These are phyloP conservation scores for Meteorus sp. DNA, from an alignment of 1,140 invertebrate species.

Conservation along the genomic window DNA sequence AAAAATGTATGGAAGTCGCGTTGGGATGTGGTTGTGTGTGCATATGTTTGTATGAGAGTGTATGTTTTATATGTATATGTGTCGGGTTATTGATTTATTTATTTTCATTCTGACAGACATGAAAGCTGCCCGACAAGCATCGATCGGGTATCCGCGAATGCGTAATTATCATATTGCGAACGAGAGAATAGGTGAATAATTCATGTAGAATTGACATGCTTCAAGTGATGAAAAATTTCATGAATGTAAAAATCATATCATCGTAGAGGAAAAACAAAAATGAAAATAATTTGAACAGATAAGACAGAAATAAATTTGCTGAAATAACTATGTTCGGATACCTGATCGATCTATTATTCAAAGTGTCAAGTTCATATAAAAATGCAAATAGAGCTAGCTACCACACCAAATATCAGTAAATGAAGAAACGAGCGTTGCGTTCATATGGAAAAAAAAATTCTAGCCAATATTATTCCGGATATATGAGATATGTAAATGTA, in stretches of 20 bases:
- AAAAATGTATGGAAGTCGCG: not conserved
- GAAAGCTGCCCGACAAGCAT: not conserved
- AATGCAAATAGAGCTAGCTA: constrained; percentile 11
- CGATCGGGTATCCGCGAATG: constrained; percentile 7
- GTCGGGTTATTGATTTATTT: constrained; percentile 7
- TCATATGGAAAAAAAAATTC: too few species aligned
- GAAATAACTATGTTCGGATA: not conserved
- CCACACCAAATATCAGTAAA: constrained; percentile 13
- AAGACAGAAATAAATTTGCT: too few species aligned
- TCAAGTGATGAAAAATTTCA: too few species aligned
- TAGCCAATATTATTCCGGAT: not conserved
- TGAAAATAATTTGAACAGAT: not conserved
- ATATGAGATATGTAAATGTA: not conserved
- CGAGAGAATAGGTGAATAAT: not conserved
- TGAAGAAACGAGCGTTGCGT: too few species aligned
- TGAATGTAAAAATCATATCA: too few species aligned
- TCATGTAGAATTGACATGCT: too few species aligned
- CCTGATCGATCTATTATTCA: constrained; percentile 8
- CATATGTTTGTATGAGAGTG: not conserved
- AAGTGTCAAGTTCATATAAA: not conserved
- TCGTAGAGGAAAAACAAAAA: too few species aligned
- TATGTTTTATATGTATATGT: not conserved
- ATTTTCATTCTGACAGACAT: constrained; percentile 1
- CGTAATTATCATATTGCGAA: not conserved
- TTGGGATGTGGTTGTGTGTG: not conserved